phyloP scores from a whole-genome alignment of 2,888 invertebrate species.

The Pomacea canaliculata region DNA sequence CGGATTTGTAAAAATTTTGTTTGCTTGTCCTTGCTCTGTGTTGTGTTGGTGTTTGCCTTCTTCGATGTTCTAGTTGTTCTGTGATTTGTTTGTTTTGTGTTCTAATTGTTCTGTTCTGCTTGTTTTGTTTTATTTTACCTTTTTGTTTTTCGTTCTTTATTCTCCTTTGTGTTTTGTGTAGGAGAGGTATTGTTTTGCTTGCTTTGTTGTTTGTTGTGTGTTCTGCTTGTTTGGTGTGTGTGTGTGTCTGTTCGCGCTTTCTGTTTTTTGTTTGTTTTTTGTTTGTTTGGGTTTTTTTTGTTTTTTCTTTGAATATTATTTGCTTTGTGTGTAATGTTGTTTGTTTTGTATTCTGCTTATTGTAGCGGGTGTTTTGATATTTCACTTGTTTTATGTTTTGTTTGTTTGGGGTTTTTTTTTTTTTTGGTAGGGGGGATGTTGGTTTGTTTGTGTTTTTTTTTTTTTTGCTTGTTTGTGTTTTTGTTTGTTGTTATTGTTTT shows the following conservation, averaged over 20 bases:
- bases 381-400: no score
- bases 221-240: no score
- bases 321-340: no score
- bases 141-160: no score
- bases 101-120: constrained; percentile 1
- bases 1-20: neutral
- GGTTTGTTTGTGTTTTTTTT: neutral
- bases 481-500: neutral
- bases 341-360: neutral
- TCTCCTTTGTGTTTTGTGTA: no score
- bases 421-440: neutral
- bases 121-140: neutral
- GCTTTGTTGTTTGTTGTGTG: neutral
- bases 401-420: neutral
- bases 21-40: neutral
- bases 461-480: neutral
- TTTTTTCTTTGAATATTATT: no score
- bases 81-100: neutral
- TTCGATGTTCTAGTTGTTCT: no score
- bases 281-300: no score
- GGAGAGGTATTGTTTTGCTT: neutral
- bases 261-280: no score
- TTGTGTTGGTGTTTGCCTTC: no score
- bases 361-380: no score
- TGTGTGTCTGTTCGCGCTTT: no score